Percentiles rank a stretch among this genome's conserved stretches.
phyloP scores from a whole-genome alignment of 1,140 invertebrate genomes.

The Rhagoletis pomonella region DNA sequence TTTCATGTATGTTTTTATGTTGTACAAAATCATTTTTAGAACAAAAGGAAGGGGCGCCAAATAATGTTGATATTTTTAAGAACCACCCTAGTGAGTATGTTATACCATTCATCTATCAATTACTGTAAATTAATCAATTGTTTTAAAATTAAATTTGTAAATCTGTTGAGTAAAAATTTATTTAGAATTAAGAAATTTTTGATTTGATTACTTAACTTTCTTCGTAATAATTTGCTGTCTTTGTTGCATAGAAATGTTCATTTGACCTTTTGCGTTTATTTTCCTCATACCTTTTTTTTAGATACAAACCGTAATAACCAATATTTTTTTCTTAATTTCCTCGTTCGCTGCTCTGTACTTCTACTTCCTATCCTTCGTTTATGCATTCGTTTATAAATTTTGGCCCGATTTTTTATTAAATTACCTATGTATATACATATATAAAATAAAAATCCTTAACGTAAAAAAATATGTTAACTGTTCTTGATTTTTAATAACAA shows the following conservation, averaged over 20 bases:
- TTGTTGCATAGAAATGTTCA: neutral
- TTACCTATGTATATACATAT: too few relatives aligned
- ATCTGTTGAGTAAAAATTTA: neutral
- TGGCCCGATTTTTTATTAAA: constrained; percentile 34
- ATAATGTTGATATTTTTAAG: too few relatives aligned
- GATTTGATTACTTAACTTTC: neutral
- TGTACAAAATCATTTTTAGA: too few relatives aligned
- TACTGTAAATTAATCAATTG: too few relatives aligned
- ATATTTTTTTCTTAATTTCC: constrained; percentile 41
- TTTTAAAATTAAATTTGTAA: too few relatives aligned
- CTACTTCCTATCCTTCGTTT: constrained; percentile 40
- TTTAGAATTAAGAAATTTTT: neutral
- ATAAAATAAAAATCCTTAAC: neutral
- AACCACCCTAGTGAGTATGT: too few relatives aligned
- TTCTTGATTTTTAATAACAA: constrained; percentile 28
- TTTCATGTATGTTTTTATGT: too few relatives aligned
- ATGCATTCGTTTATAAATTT: constrained; percentile 5
- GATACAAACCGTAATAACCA: neutral
- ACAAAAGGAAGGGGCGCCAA: too few relatives aligned
- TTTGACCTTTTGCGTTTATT: constrained; percentile 4
- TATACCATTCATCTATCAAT: too few relatives aligned
- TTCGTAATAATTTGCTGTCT: neutral
- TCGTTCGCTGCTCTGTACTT: constrained; percentile 36
- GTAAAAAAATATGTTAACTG: neutral
- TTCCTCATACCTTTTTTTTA: neutral